Evolutionary conservation across 2,113 vertebrate species (phyloP).

Genomic region (Bagarius yarrelli): DNA sequence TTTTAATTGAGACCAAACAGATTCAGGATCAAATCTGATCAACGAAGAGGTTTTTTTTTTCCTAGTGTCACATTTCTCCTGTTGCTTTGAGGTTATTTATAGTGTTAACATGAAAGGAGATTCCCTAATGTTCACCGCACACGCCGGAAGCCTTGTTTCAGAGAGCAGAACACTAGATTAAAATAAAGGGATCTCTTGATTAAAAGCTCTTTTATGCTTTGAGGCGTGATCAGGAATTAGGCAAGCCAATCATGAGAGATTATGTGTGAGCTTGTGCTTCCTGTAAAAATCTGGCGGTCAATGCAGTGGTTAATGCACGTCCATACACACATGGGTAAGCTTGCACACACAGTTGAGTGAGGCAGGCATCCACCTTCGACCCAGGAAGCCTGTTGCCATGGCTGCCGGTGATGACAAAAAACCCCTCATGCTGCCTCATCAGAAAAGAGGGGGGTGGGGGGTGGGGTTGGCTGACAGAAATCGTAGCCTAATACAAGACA

Average conservation of each 20-base stretch:
- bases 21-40: neutral
- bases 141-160: constrained; percentile 12
- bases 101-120: constrained; percentile 51
- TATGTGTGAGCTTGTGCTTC: neutral
- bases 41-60: too few species aligned
- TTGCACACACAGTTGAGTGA: neutral
- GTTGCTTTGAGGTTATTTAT: constrained; percentile 52
- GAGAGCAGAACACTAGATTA: constrained; percentile 52
- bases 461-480: neutral
- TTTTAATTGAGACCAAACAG: neutral
- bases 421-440: neutral
- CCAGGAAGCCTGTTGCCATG: constrained; percentile 49
- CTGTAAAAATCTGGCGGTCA: neutral
- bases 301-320: neutral
- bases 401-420: constrained; percentile 22
- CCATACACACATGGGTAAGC: constrained; percentile 4
- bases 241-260: neutral
- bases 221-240: neutral
- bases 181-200: neutral
- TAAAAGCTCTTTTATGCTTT: neutral
- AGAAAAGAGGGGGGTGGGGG: neutral
- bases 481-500: neutral
- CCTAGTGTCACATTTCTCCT: constrained; percentile 13
- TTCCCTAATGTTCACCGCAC: constrained; percentile 45
- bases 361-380: constrained; percentile 18